A percentile compares a stretch with the other conserved stretches of the same genome.
Evolutionary conservation across 2,797 vertebrate genomes (phyloP).

Genomic region (Falco cherrug): DNA sequence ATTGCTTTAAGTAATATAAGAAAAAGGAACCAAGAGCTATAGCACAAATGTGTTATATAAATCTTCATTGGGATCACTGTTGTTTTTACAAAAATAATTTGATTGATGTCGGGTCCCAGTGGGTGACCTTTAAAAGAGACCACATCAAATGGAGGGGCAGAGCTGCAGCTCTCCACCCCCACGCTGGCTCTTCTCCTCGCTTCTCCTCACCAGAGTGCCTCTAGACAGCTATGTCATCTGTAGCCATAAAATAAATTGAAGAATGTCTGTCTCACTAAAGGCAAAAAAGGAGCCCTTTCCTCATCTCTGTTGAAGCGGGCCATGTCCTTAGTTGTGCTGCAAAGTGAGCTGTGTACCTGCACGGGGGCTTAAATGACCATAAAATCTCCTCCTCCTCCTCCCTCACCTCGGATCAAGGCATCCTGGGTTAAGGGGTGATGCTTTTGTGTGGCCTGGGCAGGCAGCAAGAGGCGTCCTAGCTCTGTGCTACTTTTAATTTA

Average conservation of each 20-base stretch:
- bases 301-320: rapidly evolving
- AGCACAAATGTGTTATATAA: slow-evolving; percentile 63
- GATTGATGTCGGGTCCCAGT: not conserved
- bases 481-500: not conserved
- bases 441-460: not conserved
- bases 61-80: slow-evolving; percentile 27
- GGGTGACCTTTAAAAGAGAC: slow-evolving; percentile 31
- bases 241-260: slow-evolving; percentile 19
- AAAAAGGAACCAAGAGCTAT: slow-evolving; percentile 41
- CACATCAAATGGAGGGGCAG: slow-evolving; percentile 18
- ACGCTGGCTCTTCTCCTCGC: not conserved
- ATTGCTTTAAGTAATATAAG: slow-evolving; percentile 31
- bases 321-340: not conserved
- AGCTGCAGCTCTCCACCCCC: slow-evolving; percentile 22
- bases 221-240: slow-evolving; percentile 44
- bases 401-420: not conserved
- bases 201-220: not conserved
- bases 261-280: not conserved
- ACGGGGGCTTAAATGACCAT: not conserved
- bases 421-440: not conserved
- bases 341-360: not conserved
- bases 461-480: not conserved
- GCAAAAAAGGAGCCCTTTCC: not conserved
- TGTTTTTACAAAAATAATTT: slow-evolving; percentile 44
- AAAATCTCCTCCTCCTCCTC: not conserved